phyloP scores from a whole-genome alignment of 2,888 invertebrate genomes.

The Parthenolecanium corni region DNA sequence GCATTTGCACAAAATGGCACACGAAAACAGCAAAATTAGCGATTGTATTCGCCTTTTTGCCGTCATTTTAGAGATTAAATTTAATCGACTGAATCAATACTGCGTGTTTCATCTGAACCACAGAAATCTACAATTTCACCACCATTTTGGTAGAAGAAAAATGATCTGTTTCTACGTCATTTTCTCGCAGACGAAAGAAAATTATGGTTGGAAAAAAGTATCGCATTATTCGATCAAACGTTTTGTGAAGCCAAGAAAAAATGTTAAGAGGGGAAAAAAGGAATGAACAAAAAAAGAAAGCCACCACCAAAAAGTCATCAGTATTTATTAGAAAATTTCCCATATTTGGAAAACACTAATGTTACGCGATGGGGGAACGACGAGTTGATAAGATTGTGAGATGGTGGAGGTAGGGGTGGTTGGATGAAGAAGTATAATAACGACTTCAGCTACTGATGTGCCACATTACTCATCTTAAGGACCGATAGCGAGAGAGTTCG shows the following conservation, averaged over 20 bases:
- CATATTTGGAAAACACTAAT: conserved; percentile 29
- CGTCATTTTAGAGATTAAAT: too few relatives aligned
- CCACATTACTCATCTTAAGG: conserved; percentile 27
- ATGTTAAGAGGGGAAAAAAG: background rate
- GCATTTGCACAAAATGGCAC: too few relatives aligned
- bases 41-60: too few relatives aligned
- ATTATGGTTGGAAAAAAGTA: background rate
- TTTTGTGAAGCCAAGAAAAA: background rate
- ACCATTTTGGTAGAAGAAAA: too few relatives aligned
- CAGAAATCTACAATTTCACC: too few relatives aligned
- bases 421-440: conserved; percentile 15
- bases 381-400: conserved; percentile 18
- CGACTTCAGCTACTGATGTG: conserved; percentile 27
- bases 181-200: too few relatives aligned
- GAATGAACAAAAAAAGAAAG: background rate
- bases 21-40: too few relatives aligned
- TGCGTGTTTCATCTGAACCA: too few relatives aligned
- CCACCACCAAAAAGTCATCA: background rate
- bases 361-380: conserved; percentile 25
- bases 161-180: too few relatives aligned
- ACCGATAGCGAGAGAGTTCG: conserved; percentile 26
- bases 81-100: too few relatives aligned
- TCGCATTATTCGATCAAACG: conserved; percentile 19
- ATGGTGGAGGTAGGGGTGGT: background rate
- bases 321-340: conserved; percentile 28